phyloP scores from a whole-genome alignment of 2,113 vertebrate genomes.

The Lepidothrix coronata region DNA sequence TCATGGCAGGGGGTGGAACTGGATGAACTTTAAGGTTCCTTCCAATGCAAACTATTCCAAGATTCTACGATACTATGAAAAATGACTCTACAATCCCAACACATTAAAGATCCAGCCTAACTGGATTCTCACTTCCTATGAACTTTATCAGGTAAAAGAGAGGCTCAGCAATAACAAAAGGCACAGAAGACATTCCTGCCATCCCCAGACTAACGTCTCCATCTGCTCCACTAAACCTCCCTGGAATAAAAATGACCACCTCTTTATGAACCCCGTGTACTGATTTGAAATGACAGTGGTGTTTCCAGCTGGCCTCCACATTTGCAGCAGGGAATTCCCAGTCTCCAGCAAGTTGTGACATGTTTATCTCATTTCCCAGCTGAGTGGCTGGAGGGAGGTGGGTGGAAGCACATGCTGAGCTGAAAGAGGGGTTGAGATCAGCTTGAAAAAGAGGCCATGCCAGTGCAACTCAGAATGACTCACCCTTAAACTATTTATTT shows the following conservation, averaged over 20 bases:
- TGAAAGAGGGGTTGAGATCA: not conserved
- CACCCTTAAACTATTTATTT: not conserved
- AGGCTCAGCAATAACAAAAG: not conserved
- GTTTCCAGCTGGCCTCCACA: not conserved
- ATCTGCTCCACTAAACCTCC: not conserved
- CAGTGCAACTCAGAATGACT: not conserved
- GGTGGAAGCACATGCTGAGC: not conserved
- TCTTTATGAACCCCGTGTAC: not conserved
- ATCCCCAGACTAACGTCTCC: not conserved
- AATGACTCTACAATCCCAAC: not conserved
- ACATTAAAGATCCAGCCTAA: not conserved
- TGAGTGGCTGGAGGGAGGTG: not conserved
- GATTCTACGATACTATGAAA: not conserved
- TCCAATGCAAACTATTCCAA: not conserved
- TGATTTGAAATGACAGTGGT: not conserved
- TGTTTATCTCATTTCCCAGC: not conserved
- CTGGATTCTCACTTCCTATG: not conserved
- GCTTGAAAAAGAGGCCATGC: not conserved
- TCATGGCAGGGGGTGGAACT: not conserved
- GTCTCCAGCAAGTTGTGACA: not conserved
- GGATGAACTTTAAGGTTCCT: not conserved
- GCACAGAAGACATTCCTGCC: not conserved
- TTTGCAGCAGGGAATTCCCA: not conserved
- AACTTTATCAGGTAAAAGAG: not conserved
- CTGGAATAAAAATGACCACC: not conserved